Evolutionary conservation across 2,797 vertebrate species (phyloP), one percentile per base, ranked within the genome.

Genomic region (Avahi laniger): DNA sequence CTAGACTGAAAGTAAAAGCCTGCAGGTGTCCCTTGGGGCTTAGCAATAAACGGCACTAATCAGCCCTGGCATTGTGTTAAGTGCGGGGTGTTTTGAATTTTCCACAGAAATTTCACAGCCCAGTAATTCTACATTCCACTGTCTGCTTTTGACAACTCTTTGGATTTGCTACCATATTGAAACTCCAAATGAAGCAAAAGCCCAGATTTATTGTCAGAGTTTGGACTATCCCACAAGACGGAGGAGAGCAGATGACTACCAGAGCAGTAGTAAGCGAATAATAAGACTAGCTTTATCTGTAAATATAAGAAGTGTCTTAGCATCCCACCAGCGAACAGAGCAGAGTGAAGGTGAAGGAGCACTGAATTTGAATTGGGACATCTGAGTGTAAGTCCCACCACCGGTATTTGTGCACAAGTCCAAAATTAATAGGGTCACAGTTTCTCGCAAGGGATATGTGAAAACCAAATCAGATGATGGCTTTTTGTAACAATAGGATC

Each of bases 1-100:
- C 94, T 95, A 95, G 95, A 91, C 95, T 72, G 72, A 97, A 96
- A 96, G 97, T 83, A 91, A 96, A 95, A 94, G 93, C 91, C 95
- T 87, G 90, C 84, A 96, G 93, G 89, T 96, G 70, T 69, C 97
- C 5, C 2, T 93, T 6, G 75, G 84, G 85, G 72, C 84, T 96
- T 87, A 90, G 95, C 92, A 95, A 85, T 94, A 96, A 97, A 82
- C 94, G 50, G 84, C 90, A 84, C 92, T 93, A 76, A 97, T 14
- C 87, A 96, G 93, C 72, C 91, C 96, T 95, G 97, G 94, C 89
- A 83, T 52, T 14, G 20, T 24, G 28, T 87, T 97, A 94, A 95
- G 83, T 6, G 5, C n/a, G 0, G 73, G 91, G 73, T 95, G 97
- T 97, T 96, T 97, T 86, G 95, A 89, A 92, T 96, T 95, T 97